Evolutionary conservation across 2,113 vertebrate species (phyloP).

Genomic region (Atractosteus spatula): DNA sequence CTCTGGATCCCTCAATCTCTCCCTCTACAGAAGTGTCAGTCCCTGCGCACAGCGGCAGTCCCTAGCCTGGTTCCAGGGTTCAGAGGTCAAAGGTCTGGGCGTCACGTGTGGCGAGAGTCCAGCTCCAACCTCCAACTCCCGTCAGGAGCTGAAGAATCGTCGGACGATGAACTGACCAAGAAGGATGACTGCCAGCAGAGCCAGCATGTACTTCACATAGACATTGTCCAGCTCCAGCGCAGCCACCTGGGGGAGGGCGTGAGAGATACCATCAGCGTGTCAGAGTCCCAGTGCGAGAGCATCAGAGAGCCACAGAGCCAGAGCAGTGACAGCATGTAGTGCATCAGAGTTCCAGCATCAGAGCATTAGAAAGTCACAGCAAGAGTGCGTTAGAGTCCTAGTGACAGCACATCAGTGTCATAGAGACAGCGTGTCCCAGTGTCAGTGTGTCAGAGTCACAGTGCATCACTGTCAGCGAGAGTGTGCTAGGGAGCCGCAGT

Average conservation of each 20-base stretch:
- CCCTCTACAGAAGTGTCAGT: neutral
- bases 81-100: neutral
- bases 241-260: constrained; percentile 50
- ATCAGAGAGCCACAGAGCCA: neutral
- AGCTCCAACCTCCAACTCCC: constrained; percentile 6
- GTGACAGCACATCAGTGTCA: too few relatives aligned
- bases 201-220: constrained; percentile 50
- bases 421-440: too few relatives aligned
- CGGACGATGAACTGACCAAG: constrained; percentile 58
- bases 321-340: neutral
- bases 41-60: neutral
- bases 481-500: neutral
- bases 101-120: neutral
- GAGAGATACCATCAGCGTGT: neutral
- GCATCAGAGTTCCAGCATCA: too few relatives aligned
- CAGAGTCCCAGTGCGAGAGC: neutral
- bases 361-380: too few relatives aligned
- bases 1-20: neutral
- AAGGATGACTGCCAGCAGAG: constrained; percentile 47
- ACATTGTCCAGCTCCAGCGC: constrained; percentile 56
- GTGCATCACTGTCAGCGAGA: neutral
- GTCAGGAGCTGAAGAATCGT: constrained; percentile 59
- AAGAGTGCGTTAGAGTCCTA: too few relatives aligned
- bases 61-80: constrained; percentile 1
- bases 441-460: too few relatives aligned